Conservation (phyloP, 2,113 vertebrate genomes). For the Colistium nudipinnis region DNA sequence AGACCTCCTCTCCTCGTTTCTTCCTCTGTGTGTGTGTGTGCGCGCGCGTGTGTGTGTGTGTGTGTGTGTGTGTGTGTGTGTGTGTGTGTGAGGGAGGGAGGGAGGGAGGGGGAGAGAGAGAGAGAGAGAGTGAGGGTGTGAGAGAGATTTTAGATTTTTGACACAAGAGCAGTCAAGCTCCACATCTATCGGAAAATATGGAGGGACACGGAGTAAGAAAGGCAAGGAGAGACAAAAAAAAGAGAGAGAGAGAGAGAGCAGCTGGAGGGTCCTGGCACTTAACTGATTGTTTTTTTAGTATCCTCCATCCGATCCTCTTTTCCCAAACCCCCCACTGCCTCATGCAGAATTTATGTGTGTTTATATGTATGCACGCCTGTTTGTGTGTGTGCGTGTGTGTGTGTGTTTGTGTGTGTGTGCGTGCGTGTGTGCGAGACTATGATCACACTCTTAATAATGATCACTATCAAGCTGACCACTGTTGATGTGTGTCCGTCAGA, state of each 20-base stretch:
- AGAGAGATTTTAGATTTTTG: slow-evolving; percentile 62
- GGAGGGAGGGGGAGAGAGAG: too few species aligned
- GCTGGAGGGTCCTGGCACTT: slow-evolving; percentile 73
- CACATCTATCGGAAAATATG: slow-evolving; percentile 54
- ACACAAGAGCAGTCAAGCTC: slow-evolving; percentile 61
- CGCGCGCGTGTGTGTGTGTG: slow-evolving; percentile 13
- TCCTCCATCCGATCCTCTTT: slow-evolving; percentile 52
- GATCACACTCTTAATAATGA: slow-evolving; percentile 67
- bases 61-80: slow-evolving; percentile 27
- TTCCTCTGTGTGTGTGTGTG: not conserved
- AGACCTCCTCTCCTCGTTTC: slow-evolving; percentile 48
- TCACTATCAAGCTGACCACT: slow-evolving; percentile 57
- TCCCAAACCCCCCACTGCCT: slow-evolving; percentile 60
- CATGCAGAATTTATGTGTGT: slow-evolving; percentile 42
- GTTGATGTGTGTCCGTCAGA: slow-evolving; percentile 59
- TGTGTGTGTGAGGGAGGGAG: not conserved
- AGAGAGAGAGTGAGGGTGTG: too few species aligned
- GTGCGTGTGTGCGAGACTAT: slow-evolving; percentile 19
- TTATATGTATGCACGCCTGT: slow-evolving; percentile 19
- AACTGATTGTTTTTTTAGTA: slow-evolving; percentile 75
- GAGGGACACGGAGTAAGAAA: slow-evolving; percentile 48
- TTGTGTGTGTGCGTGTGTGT: not conserved
- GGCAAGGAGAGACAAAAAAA: slow-evolving; percentile 30
- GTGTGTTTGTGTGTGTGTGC: slow-evolving; percentile 14
- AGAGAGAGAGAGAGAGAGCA: slow-evolving; percentile 52